Evolutionary conservation across 2,113 vertebrate genomes (phyloP), one percentile per base, ranked within the genome.

Genomic region (Bagarius yarrelli): DNA sequence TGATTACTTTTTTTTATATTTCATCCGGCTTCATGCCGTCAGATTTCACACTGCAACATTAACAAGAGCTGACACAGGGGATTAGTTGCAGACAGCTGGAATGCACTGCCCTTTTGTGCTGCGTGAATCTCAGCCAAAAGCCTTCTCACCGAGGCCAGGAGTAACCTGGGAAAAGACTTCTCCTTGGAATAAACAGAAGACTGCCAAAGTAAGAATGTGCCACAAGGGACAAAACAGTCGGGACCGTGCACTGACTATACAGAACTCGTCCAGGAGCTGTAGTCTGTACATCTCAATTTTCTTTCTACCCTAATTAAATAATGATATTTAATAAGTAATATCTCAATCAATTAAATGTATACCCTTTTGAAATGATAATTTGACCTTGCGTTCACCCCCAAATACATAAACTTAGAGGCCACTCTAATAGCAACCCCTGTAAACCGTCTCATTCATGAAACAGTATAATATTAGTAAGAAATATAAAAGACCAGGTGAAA

Each of bases 31-130:
- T 94, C 95, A 94, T 92, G 90, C 95, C 94, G 94, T 97, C 95
- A 94, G 96, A 96, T 97, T 97, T 99, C 95, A 98, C 93, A 94
- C 94, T 94, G 94, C 94, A 96, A 96, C 95, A 95, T 98, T 99
- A 99, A 98, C 96, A 91, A 92, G 94, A 96, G 94, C 95, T 98
- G 97, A 99, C 96, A 98, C 95, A 93, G 92, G 94, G 97, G 97
- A 99, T 98, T 98, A 98, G 94, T 95, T 88, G 94, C 95, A 97
- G 96, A 97, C 96, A 97, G 96, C 94, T 96, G 95, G 96, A 98
- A 98, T 98, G 95, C 95, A 94, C 94, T 93, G 94, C 91, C 86
- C 87, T 95, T 98, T 98, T 99, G 96, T 99, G 94, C 92, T 89
- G 91, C 76, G 89, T 97, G 96, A 96, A 96, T 91, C 91, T 92